Evolutionary conservation across 2,113 vertebrate species (phyloP).

Genomic region (Carettochelys insculpta): DNA sequence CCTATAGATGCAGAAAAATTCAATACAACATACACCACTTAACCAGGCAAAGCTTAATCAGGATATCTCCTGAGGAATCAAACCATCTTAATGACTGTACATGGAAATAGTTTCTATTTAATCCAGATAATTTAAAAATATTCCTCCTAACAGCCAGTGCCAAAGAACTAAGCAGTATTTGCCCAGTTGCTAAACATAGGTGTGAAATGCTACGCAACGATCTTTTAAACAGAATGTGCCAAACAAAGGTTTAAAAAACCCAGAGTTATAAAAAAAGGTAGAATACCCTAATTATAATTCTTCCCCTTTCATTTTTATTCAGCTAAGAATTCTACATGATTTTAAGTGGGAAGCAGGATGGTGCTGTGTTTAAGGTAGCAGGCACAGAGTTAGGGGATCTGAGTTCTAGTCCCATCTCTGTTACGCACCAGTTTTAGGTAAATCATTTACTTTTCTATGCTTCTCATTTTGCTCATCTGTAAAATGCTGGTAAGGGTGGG

Average conservation of each 20-base stretch:
- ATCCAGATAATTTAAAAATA: not conserved
- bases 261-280: not conserved
- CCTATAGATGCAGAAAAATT: not conserved
- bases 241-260: not conserved
- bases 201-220: not conserved
- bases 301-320: not conserved
- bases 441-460: not conserved
- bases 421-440: not conserved
- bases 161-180: not conserved
- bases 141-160: rapidly evolving
- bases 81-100: not conserved
- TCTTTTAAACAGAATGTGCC: not conserved
- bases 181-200: not conserved
- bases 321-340: not conserved
- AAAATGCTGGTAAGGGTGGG: not conserved
- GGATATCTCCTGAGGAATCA: not conserved
- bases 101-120: rapidly evolving
- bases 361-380: not conserved
- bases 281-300: not conserved
- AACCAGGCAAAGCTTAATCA: not conserved
- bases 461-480: not conserved
- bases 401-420: not conserved
- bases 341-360: not conserved
- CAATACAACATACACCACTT: not conserved
- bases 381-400: not conserved